These are phyloP conservation scores for Cosmorhoe ocellata DNA, from an alignment of 2,888 invertebrate genomes.

Conservation along the genomic window DNA sequence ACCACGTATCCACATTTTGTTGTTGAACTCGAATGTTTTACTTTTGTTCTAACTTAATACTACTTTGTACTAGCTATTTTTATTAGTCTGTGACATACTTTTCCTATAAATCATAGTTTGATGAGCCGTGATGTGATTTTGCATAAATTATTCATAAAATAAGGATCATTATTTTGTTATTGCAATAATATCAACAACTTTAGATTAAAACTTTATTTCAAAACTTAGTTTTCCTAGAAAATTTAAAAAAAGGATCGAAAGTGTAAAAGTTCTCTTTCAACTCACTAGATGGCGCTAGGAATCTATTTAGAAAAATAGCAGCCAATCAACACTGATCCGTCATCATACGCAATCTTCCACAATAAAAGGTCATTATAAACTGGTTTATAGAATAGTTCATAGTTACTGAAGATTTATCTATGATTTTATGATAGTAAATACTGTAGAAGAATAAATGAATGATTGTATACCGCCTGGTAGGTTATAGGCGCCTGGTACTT, in stretches of 20 bases:
- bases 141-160: conserved; percentile 4
- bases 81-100: conserved; percentile 12
- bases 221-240: not conserved
- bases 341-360: conserved; percentile 3
- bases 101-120: conserved; percentile 14
- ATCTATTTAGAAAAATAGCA: conserved; percentile 3
- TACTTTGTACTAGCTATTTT: no score
- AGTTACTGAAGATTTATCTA: conserved; percentile 9
- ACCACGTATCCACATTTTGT: no score
- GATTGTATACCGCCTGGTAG: conserved; percentile 37
- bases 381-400: conserved; percentile 22
- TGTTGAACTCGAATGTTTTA: no score
- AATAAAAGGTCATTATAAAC: conserved; percentile 28
- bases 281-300: conserved; percentile 30
- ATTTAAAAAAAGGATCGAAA: not conserved
- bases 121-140: conserved; percentile 19
- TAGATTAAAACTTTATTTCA: no score
- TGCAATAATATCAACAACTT: no score
- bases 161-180: no score
- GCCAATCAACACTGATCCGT: conserved; percentile 19
- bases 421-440: conserved; percentile 12
- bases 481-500: conserved; percentile 47
- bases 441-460: conserved; percentile 34
- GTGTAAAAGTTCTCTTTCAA: not conserved
- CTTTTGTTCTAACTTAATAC: no score